A percentile compares a stretch with the other conserved stretches of the same genome.
phyloP scores from a whole-genome alignment of 2,797 vertebrate species.

The Cyprinella venusta region DNA sequence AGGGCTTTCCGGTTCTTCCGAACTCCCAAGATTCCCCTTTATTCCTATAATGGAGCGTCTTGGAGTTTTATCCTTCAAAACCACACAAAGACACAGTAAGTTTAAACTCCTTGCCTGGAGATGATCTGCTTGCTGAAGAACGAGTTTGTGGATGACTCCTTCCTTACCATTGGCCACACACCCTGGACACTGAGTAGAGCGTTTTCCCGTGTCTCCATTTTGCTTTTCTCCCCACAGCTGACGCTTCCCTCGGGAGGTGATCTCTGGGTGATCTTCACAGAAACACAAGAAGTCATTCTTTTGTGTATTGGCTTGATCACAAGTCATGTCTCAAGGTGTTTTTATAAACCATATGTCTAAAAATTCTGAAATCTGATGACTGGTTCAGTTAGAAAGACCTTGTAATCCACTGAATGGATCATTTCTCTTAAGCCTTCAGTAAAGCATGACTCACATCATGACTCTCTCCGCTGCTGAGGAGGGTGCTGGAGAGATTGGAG shows the following conservation, averaged over 20 bases:
- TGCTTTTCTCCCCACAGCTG: slow-evolving; percentile 68
- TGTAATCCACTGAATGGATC: background rate
- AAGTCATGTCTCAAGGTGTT: background rate
- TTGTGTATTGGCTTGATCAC: background rate
- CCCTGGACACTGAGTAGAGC: slow-evolving; percentile 43
- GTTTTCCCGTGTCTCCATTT: slow-evolving; percentile 61
- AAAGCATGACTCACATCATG: slow-evolving; percentile 66
- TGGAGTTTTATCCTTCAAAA: slow-evolving; percentile 70
- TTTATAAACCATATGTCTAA: background rate
- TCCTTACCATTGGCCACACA: slow-evolving; percentile 72
- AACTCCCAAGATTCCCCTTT: slow-evolving; percentile 68
- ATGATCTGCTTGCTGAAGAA: background rate
- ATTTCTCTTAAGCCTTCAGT: background rate
- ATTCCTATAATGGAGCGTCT: slow-evolving; percentile 63
- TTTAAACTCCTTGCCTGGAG: background rate
- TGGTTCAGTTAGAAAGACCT: background rate
- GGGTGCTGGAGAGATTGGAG: slow-evolving; percentile 62
- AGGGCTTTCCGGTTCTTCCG: slow-evolving; percentile 65
- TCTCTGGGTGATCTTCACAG: slow-evolving; percentile 62
- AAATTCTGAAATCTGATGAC: background rate
- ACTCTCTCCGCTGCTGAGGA: slow-evolving; percentile 60
- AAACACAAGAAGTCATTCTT: background rate
- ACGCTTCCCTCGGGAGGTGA: slow-evolving; percentile 65
- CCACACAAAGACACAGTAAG: background rate
- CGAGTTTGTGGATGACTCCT: slow-evolving; percentile 37